phyloP scores from a whole-genome alignment of 2,797 vertebrate species.

The Gymnopithys bicolor region DNA sequence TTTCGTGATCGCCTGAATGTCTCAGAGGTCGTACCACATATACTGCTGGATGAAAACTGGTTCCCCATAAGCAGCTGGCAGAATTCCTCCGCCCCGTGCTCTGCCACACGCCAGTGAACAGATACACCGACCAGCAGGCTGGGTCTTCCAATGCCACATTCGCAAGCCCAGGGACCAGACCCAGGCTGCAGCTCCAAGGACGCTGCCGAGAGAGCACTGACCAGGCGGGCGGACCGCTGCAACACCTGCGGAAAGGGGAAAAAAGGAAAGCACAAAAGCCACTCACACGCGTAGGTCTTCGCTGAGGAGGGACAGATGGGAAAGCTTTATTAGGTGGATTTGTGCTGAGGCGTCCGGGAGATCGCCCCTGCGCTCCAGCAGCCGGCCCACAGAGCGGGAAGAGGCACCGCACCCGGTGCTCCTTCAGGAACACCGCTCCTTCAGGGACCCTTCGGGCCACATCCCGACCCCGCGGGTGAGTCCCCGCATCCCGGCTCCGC shows the following conservation, averaged over 20 bases:
- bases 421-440: neutral
- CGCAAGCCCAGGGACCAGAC: neutral
- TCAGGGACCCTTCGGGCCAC: neutral
- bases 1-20: neutral
- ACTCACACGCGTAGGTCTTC: neutral
- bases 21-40: neutral
- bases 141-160: neutral
- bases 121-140: neutral
- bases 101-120: neutral
- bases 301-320: neutral
- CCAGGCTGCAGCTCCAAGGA: neutral
- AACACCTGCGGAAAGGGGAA: neutral
- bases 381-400: neutral
- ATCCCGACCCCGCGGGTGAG: conserved; percentile 3
- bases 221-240: neutral
- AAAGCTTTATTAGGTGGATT: fast-evolving
- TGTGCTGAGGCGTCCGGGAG: fast-evolving
- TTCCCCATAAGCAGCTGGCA: neutral
- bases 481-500: neutral
- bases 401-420: neutral
- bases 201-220: neutral
- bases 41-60: neutral
- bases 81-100: neutral
- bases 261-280: neutral
- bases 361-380: fast-evolving